A percentile compares a stretch with the other conserved stretches of the same genome.
Evolutionary conservation across 2,888 invertebrate genomes (phyloP).

Genomic region (Andricus curvator): DNA sequence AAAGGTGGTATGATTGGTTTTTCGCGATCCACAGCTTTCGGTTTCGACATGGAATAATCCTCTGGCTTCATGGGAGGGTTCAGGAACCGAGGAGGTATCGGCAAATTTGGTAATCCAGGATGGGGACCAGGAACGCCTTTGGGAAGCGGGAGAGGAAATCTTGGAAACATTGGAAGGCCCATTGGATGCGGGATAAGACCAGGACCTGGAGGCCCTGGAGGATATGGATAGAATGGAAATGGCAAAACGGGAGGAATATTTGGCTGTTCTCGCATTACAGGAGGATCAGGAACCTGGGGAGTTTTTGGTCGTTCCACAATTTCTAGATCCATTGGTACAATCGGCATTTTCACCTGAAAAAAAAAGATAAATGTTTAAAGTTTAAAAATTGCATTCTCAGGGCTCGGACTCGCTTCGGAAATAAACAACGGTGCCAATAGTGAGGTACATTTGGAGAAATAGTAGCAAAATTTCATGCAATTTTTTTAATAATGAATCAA

Average conservation of each 20-base stretch:
- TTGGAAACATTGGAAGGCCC: constrained; percentile 79
- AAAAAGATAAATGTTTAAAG: background rate
- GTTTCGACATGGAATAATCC: constrained; percentile 76
- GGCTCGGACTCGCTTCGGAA: constrained; percentile 11
- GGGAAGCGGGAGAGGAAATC: constrained; percentile 76
- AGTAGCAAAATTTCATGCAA: too few species aligned
- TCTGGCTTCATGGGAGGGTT: constrained; percentile 81
- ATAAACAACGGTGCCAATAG: too few species aligned
- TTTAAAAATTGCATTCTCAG: background rate
- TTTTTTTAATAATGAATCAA: too few species aligned
- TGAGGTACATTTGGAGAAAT: too few species aligned
- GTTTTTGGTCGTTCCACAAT: constrained; percentile 75
- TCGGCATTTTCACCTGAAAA: constrained; percentile 65
- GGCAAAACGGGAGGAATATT: constrained; percentile 80
- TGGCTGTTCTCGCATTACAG: constrained; percentile 65
- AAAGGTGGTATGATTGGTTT: constrained; percentile 80
- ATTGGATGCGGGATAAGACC: constrained; percentile 83
- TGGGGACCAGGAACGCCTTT: constrained; percentile 80
- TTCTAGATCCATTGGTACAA: constrained; percentile 65
- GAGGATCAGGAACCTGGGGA: constrained; percentile 73
- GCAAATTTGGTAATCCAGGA: constrained; percentile 82
- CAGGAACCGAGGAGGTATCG: constrained; percentile 81
- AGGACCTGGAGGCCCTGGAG: constrained; percentile 78
- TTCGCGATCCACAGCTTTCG: constrained; percentile 79
- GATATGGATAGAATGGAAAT: constrained; percentile 75